Base-by-base conservation (phyloP, 2,888 invertebrate genomes). In the Pandemis corylana region DNA sequence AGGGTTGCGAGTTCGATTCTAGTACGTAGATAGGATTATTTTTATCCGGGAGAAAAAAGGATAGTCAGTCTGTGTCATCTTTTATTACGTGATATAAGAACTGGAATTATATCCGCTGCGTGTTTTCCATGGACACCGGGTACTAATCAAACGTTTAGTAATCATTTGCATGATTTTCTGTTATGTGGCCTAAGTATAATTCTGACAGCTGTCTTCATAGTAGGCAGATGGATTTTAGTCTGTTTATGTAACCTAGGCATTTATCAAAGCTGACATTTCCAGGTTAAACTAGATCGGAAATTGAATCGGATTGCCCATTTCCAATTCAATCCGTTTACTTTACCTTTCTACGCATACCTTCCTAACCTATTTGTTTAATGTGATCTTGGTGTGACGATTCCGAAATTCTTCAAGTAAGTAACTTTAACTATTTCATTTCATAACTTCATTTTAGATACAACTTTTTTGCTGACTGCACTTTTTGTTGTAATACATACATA, bases 1-100 rank as follows among this genome's bases (percentile, higher is more conserved):
- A 42, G 66, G 42, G 66, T 7, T 63, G 28, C 6, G 15, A 67
- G 76, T 82, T 83, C 79, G 81, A 84, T 84, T 83, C 77, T 65
- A 79, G 13, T 28, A 20, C 53, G n/a, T 20, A 15, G 4, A 5
- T 12, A 7, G 49, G n/a, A 28, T 65, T 36, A 13, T 49, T 65
- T 49, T 65, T 36, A 5, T 20, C 20, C 46, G 42, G n/a, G 51
- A 44, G 20, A 56, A 56, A 56, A 56, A 56, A 56, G n/a, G 56
- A 44, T 51, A 5, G n/a, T 51, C 15, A 2, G 15, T 20, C 15
- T 53, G 56, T n/a, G 51, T 51, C 51, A 9, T 7, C 20, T 56
- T 56, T 56, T 56, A 15, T 46, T 12, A 12, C 46, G 46, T 46
- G n/a, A 49, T 12, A 49, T 13, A 2, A 49, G 44, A 12, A 49